phyloP scores from a whole-genome alignment of 1,140 invertebrate genomes.

The Polypedilum pembai region DNA sequence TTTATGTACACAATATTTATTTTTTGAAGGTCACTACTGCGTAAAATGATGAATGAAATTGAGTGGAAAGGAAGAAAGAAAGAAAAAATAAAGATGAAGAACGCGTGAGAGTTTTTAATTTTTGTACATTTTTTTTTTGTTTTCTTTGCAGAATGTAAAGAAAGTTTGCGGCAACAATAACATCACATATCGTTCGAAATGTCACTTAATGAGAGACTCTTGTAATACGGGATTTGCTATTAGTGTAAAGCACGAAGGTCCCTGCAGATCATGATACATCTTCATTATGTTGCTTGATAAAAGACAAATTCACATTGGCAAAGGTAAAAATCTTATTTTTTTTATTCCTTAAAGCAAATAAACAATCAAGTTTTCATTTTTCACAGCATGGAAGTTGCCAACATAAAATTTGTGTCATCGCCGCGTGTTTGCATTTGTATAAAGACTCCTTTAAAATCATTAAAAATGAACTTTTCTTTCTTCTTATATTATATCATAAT shows the following conservation, averaged over 20 bases:
- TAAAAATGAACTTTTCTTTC: too few species aligned
- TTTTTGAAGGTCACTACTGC: conserved; percentile 9
- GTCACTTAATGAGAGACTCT: conserved; percentile 46
- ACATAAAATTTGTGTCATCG: too few species aligned
- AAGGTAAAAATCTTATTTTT: neutral
- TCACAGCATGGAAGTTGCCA: too few species aligned
- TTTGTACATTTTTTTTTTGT: neutral
- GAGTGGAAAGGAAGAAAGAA: neutral
- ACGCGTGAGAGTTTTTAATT: neutral
- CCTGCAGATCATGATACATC: conserved; percentile 16
- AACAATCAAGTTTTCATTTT: neutral
- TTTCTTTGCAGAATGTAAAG: neutral
- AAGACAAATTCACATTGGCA: neutral
- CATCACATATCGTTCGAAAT: conserved; percentile 49
- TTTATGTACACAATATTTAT: conserved; percentile 6
- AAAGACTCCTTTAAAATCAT: too few species aligned
- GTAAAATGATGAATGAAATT: conserved; percentile 13
- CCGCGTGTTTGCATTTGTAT: too few species aligned
- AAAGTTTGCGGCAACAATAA: conserved; percentile 49
- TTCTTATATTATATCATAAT: too few species aligned
- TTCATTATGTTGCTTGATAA: neutral
- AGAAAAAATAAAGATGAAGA: neutral
- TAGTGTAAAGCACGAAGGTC: conserved; percentile 28
- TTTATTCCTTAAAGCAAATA: neutral
- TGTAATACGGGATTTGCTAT: conserved; percentile 29